Evolutionary conservation across 2,113 vertebrate genomes (phyloP).

Genomic region (Hypomesus transpacificus): DNA sequence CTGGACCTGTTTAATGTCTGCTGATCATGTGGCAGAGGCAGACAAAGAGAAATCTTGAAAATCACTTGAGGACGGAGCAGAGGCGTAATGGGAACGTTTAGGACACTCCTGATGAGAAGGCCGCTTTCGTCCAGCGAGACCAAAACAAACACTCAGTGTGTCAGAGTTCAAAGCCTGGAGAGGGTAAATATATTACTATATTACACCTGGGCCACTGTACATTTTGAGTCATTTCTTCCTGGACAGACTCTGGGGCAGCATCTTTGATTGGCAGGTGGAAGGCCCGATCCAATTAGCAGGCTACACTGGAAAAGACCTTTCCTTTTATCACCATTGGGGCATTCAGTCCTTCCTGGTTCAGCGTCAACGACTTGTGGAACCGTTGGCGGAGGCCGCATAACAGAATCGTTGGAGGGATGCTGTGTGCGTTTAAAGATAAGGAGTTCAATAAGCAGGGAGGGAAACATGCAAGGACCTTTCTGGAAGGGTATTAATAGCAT

Average conservation of each 20-base stretch:
- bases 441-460: constrained; percentile 20
- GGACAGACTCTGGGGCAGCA: too few relatives aligned
- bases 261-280: constrained; percentile 5
- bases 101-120: constrained; percentile 28
- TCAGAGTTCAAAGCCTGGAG: constrained; percentile 27
- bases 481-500: constrained; percentile 39
- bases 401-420: constrained; percentile 24
- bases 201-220: too few relatives aligned
- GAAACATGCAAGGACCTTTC: constrained; percentile 28
- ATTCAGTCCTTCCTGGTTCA: constrained; percentile 11
- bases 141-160: constrained; percentile 32
- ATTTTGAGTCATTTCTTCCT: too few relatives aligned
- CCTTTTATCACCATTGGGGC: constrained; percentile 15
- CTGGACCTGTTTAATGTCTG: constrained; percentile 39
- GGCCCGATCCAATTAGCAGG: constrained; percentile 48
- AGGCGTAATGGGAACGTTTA: constrained; percentile 29
- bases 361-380: constrained; percentile 23
- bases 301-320: constrained; percentile 21
- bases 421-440: constrained; percentile 49
- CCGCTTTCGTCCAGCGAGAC: constrained; percentile 25
- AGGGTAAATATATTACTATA: too few relatives aligned
- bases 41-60: constrained; percentile 35
- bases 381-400: constrained; percentile 28
- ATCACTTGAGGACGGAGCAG: constrained; percentile 35
- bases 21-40: constrained; percentile 45